A percentile compares a stretch with the other conserved stretches of the same genome.
Evolutionary conservation across 2,888 invertebrate species (phyloP).

Genomic region (Herminia tarsipennalis): DNA sequence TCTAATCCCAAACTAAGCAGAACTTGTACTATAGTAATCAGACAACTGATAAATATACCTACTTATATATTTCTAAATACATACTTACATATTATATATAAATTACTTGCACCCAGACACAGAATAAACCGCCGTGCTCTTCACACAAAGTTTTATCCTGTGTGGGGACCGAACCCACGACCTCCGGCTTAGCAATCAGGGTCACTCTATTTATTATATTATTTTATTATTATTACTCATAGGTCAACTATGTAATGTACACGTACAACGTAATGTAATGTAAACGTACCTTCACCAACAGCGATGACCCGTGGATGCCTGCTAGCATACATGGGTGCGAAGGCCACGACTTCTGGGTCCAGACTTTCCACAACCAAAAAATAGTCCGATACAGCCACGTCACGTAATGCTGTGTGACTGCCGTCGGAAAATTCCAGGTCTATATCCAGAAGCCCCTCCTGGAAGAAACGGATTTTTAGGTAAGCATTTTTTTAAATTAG

Average conservation of each 20-base stretch:
- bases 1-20: no score
- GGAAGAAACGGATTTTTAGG: slow-evolving; percentile 5
- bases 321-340: slow-evolving; percentile 95
- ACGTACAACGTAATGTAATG: background rate
- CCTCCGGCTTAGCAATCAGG: no score
- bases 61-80: no score
- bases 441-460: slow-evolving; percentile 97
- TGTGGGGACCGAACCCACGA: no score
- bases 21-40: no score
- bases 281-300: slow-evolving; percentile 91
- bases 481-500: background rate
- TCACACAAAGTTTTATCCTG: no score
- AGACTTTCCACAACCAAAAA: slow-evolving; percentile 94
- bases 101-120: no score
- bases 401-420: slow-evolving; percentile 92
- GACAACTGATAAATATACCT: no score
- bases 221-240: no score
- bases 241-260: background rate
- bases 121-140: no score
- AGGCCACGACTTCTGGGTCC: slow-evolving; percentile 96
- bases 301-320: slow-evolving; percentile 97
- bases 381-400: slow-evolving; percentile 94
- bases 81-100: no score
- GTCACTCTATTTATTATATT: no score
- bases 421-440: slow-evolving; percentile 97